These are phyloP conservation scores for Galago senegalensis DNA, from an alignment of 2,797 vertebrate species.

Conservation along the genomic window DNA sequence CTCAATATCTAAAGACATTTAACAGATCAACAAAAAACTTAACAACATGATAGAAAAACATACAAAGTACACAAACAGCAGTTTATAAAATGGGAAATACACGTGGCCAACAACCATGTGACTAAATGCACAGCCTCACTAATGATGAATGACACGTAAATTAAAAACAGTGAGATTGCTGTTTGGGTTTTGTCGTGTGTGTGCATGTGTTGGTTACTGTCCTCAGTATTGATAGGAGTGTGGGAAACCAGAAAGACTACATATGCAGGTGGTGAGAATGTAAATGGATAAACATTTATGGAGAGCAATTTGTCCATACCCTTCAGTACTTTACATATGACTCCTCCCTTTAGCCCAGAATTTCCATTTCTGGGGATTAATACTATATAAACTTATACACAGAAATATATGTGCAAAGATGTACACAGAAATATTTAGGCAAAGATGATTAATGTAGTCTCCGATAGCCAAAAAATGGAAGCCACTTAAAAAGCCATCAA, in stretches of 20 bases:
- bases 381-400: slow-evolving; percentile 1
- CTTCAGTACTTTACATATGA: background rate
- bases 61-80: background rate
- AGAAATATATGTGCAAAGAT: background rate
- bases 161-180: background rate
- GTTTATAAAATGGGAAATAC: slow-evolving; percentile 33
- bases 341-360: background rate
- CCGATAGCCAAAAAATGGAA: background rate
- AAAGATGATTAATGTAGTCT: background rate
- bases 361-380: slow-evolving; percentile 43
- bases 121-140: background rate
- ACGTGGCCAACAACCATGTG: background rate
- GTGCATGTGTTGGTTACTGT: background rate
- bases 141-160: background rate
- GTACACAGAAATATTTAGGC: background rate
- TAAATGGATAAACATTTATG: background rate
- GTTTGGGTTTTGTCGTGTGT: background rate
- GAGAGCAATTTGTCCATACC: background rate
- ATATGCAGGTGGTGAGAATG: background rate
- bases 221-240: background rate
- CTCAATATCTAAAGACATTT: background rate
- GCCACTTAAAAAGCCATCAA: background rate
- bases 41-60: background rate
- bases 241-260: background rate
- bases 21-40: background rate